Conservation (phyloP, 37 sponge, comb jelly and placozoan genomes). For the Petrosia ficiformis region DNA sequence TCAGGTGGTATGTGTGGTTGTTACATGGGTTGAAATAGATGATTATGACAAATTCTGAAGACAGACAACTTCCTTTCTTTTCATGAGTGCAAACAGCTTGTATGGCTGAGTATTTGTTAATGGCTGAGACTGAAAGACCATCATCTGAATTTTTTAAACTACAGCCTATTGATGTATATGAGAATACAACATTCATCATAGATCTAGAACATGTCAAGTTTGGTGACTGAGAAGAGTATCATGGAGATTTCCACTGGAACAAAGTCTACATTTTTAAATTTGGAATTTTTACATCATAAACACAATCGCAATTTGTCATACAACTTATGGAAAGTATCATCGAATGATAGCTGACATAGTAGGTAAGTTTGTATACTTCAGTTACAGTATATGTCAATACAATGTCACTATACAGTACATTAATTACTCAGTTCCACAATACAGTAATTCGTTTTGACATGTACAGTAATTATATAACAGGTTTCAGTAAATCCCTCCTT, state of each 20-base stretch:
- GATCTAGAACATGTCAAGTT: slow-evolving; percentile 18
- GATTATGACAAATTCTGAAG: slow-evolving; percentile 3
- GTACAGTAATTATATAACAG: no score
- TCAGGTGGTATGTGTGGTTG: no score
- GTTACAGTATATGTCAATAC: no score
- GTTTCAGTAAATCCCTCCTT: neutral
- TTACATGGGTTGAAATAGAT: slow-evolving; percentile 1
- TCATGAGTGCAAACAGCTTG: slow-evolving; percentile 1
- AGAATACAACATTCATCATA: slow-evolving; percentile 18
- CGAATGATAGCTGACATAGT: slow-evolving; percentile 13
- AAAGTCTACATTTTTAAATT: slow-evolving; percentile 19
- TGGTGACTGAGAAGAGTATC: slow-evolving; percentile 12
- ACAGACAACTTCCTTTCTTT: slow-evolving; percentile 13
- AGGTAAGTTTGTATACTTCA: no score
- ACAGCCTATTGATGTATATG: slow-evolving; percentile 27
- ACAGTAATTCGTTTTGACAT: no score
- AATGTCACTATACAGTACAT: no score
- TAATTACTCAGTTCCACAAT: no score
- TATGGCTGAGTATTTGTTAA: neutral
- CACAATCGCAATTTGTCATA: neutral
- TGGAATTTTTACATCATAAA: neutral
- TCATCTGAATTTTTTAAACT: slow-evolving; percentile 5
- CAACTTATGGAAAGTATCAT: slow-evolving; percentile 2
- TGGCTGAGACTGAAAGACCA: neutral
- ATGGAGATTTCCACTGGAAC: slow-evolving; percentile 24